These are phyloP conservation scores for Pomacea maculata DNA, from an alignment of 1,140 invertebrate species.

Conservation along the genomic window DNA sequence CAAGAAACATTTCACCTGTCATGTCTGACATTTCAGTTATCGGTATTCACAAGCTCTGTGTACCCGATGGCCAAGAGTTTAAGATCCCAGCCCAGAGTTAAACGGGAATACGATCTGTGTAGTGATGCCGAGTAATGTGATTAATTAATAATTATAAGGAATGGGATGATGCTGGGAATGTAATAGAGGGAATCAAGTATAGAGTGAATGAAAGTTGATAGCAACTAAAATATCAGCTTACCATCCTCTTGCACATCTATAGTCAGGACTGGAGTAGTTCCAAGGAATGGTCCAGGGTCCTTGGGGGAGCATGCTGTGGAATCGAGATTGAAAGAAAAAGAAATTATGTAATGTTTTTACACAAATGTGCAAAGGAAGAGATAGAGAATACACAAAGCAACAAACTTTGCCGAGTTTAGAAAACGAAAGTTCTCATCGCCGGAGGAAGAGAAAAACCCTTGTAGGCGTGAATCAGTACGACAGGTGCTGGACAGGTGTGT, in stretches of 20 bases:
- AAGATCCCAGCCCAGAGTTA: no score
- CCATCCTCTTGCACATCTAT: constrained; percentile 19
- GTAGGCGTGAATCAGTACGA: no score
- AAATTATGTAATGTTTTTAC: neutral
- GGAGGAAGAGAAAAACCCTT: no score
- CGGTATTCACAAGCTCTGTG: neutral
- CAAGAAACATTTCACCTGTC: no score
- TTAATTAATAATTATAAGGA: no score
- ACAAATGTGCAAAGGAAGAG: neutral
- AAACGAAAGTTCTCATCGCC: no score
- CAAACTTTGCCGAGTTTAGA: no score
- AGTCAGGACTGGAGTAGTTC: constrained; percentile 7
- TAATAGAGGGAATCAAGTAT: neutral
- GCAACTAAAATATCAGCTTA: neutral
- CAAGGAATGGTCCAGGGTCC: constrained; percentile 20
- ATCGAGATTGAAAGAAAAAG: neutral
- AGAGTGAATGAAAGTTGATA: neutral
- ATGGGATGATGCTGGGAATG: neutral
- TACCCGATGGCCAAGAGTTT: neutral
- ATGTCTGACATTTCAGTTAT: no score
- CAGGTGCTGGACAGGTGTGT: no score
- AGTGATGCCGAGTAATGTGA: neutral
- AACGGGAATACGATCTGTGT: no score
- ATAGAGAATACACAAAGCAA: neutral
- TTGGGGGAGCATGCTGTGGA: constrained; percentile 9